Evolutionary conservation across 2,113 vertebrate species (phyloP).

Genomic region (Neotoma lepida): DNA sequence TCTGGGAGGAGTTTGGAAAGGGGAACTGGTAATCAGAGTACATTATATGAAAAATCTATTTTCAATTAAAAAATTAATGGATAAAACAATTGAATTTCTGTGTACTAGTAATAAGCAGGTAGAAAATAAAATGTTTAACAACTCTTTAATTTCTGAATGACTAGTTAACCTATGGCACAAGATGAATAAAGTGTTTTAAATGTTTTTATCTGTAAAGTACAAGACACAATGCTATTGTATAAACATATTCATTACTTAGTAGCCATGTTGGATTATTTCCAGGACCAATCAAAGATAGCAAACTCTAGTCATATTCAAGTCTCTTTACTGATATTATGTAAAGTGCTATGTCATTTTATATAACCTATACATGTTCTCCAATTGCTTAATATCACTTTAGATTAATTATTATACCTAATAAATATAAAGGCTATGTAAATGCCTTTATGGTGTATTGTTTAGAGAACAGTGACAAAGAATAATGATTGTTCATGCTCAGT

Average conservation of each 20-base stretch:
- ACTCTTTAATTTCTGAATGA: neutral
- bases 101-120: neutral
- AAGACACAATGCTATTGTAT: neutral
- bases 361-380: neutral
- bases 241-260: neutral
- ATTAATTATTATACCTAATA: neutral
- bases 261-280: neutral
- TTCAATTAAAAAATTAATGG: neutral
- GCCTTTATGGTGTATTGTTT: neutral
- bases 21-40: neutral
- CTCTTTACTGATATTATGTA: neutral
- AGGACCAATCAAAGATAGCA: neutral
- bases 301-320: neutral
- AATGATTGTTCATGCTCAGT: neutral
- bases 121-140: neutral
- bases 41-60: neutral
- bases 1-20: neutral
- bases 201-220: neutral
- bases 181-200: constrained; percentile 21
- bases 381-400: neutral
- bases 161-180: neutral
- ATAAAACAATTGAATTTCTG: neutral
- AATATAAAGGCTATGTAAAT: neutral
- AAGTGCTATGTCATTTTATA: neutral
- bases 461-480: neutral